phyloP scores from a whole-genome alignment of 2,113 vertebrate genomes.

The Centropristis striata region DNA sequence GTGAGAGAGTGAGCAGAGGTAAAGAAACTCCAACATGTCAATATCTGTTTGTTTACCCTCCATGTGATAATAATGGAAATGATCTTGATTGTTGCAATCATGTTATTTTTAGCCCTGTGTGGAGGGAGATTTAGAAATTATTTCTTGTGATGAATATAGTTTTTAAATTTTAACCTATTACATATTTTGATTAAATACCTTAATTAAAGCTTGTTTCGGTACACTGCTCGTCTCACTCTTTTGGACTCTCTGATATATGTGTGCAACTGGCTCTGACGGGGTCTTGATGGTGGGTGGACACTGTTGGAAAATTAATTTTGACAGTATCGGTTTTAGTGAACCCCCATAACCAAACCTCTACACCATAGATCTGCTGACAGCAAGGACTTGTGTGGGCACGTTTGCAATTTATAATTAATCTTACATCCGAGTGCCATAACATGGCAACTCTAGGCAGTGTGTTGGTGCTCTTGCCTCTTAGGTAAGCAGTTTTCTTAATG shows the following conservation, averaged over 20 bases:
- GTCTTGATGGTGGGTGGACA: neutral
- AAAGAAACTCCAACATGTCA: neutral
- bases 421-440: constrained; percentile 11
- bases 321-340: neutral
- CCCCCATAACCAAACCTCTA: constrained; percentile 6
- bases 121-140: neutral
- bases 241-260: neutral
- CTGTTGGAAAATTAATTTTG: neutral
- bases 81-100: neutral
- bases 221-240: constrained; percentile 22
- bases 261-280: neutral
- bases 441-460: neutral
- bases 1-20: neutral
- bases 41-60: constrained; percentile 8
- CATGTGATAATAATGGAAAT: neutral
- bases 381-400: neutral
- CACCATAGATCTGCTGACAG: constrained; percentile 7
- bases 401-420: constrained; percentile 14
- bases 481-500: constrained; percentile 13
- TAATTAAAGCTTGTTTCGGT: constrained; percentile 29
- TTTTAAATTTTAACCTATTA: neutral
- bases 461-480: neutral
- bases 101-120: neutral
- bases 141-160: neutral
- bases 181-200: constrained; percentile 1